Base-by-base conservation (phyloP, 2,113 vertebrate species). In the Neomonachus schauinslandi region DNA sequence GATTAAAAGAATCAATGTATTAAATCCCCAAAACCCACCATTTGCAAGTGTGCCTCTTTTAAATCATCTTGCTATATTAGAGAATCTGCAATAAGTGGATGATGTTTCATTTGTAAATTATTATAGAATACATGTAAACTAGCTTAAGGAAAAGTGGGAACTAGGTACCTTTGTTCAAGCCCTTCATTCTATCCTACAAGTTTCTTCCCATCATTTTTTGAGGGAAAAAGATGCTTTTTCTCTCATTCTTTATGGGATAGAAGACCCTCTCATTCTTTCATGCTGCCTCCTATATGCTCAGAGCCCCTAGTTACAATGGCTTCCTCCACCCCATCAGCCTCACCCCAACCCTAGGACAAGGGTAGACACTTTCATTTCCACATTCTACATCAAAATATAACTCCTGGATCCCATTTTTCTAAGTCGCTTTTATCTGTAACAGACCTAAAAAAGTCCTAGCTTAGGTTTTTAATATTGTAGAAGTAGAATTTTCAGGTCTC, bases 41-140 rank as follows among this genome's bases (percentile, higher is more conserved):
- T 89, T 97, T 86, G 22, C 8, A 77, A 82, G 11, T n/a, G 9
- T 4, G 33, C 24, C 8, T 72, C 53, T 89, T 96, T 72, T 5
- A 87, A 71, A 28, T 72, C 46, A 46, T 36, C 33, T 90, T 77
- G 21, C n/a, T 90, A 1, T 87, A 28, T 6, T 21, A 4, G 39
- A 69, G 14, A n/a, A 65, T 83, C 53, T 83, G 11, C 21, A n/a
- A 63, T 72, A 81, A n/a, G 19, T 33, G 16, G 14, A 39, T 72
- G 11, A 63, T 42, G 9, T 53, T 71, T 51, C 81, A 69, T 63
- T 82, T 91, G 24, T 51, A 39, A 71, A 49, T 71, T 53, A n/a
- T 67, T 85, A 21, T 69, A 21, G 18, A 53, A 36, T 77, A 61
- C 13, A 72, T 21, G 31, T 77, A 71, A 91, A 49, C n/a, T 55